Conservation (phyloP, 2,888 invertebrate genomes). For the Nemotelus pantherinus region DNA sequence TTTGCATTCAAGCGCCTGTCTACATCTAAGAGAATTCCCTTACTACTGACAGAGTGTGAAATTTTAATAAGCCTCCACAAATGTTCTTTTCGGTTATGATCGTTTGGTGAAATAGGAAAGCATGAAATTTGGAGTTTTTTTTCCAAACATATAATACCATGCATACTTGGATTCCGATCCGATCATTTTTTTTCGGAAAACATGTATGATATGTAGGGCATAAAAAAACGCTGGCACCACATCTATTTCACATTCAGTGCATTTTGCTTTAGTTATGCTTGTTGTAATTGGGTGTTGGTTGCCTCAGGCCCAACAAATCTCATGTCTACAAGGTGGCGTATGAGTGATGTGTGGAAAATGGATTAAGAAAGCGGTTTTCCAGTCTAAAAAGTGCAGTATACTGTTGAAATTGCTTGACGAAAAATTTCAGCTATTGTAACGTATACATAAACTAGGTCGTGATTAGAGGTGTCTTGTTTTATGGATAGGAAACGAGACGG, state of each 20-base stretch:
- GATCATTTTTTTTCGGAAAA: too few species aligned
- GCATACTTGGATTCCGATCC: too few species aligned
- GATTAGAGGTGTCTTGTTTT: constrained; percentile 10
- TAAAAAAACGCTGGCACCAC: constrained; percentile 15
- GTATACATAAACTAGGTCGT: neutral
- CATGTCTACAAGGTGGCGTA: constrained; percentile 35
- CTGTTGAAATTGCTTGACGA: constrained; percentile 32
- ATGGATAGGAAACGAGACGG: constrained; percentile 10
- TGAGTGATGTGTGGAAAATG: constrained; percentile 47
- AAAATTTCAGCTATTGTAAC: neutral
- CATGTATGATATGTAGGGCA: neutral
- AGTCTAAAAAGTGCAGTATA: constrained; percentile 28
- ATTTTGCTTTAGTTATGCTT: constrained; percentile 26
- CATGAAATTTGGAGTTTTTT: constrained; percentile 18
- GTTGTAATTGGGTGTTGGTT: constrained; percentile 33
- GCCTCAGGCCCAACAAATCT: constrained; percentile 12
- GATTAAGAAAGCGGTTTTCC: constrained; percentile 45
- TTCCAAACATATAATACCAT: neutral
- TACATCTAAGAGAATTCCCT: neutral
- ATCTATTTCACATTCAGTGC: constrained; percentile 16
- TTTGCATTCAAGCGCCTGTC: neutral
- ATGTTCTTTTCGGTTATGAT: constrained; percentile 21
- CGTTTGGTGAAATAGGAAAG: constrained; percentile 30
- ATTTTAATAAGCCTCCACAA: constrained; percentile 49
- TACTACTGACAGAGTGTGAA: constrained; percentile 50